Percentiles rank a stretch among this genome's conserved stretches.
Conservation (phyloP, 2,113 vertebrate species). For the Myotis brandtii region DNA sequence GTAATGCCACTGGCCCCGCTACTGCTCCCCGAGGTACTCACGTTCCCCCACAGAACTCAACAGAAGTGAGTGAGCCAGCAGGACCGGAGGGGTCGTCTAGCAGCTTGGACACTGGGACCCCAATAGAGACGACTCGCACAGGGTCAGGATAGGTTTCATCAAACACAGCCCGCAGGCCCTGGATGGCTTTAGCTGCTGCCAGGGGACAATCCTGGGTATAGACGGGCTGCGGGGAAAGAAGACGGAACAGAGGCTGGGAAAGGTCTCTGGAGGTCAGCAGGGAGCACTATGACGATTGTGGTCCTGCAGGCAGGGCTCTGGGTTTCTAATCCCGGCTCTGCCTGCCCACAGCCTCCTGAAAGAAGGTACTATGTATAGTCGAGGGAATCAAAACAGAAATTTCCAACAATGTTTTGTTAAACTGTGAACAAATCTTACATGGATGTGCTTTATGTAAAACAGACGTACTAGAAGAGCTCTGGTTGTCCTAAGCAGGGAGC, state of each 20-base stretch:
- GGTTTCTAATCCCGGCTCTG: neutral
- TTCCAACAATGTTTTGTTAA: neutral
- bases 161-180: slow-evolving; percentile 97
- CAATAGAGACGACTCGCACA: slow-evolving; percentile 96
- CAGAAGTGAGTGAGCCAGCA: slow-evolving; percentile 93
- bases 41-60: slow-evolving; percentile 99
- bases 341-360: neutral
- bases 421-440: neutral
- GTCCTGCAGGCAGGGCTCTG: neutral
- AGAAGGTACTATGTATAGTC: neutral
- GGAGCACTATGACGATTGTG: neutral
- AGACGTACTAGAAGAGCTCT: neutral
- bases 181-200: slow-evolving; percentile 95
- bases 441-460: neutral
- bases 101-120: slow-evolving; percentile 92
- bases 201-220: slow-evolving; percentile 94
- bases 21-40: slow-evolving; percentile 85
- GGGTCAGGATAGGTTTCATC: slow-evolving; percentile 99
- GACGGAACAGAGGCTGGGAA: neutral
- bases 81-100: slow-evolving; percentile 93
- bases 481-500: neutral
- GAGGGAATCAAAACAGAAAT: neutral
- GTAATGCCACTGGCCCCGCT: no score
- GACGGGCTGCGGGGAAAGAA: slow-evolving; percentile 86
- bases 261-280: neutral